Conservation (phyloP, 2,797 vertebrate genomes). For the Chelonia mydas region DNA sequence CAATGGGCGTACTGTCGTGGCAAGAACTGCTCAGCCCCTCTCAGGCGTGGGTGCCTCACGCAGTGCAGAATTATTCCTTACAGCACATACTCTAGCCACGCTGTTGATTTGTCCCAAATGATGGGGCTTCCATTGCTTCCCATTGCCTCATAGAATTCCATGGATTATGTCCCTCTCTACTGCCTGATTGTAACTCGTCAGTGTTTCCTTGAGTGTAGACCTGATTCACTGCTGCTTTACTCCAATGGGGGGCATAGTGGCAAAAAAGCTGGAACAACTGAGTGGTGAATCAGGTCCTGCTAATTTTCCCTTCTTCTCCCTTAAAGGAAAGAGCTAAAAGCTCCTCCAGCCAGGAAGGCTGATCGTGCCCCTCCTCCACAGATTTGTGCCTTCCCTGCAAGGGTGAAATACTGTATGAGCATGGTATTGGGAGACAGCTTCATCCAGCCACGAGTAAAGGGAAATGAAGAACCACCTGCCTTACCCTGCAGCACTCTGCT, state of each 20-base stretch:
- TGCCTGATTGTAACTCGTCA: not conserved
- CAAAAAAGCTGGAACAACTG: not conserved
- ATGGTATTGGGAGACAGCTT: not conserved
- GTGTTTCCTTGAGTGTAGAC: not conserved
- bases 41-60: too few relatives aligned
- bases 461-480: not conserved
- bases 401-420: not conserved
- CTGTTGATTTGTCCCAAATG: not conserved
- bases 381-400: not conserved
- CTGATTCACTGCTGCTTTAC: not conserved
- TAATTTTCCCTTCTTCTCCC: not conserved
- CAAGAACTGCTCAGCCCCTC: not conserved
- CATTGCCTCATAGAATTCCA: not conserved
- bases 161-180: not conserved
- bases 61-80: not conserved
- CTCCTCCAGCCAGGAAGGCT: accelerated
- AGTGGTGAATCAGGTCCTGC: not conserved
- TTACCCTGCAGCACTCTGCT: not conserved
- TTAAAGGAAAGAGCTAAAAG: not conserved
- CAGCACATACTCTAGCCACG: not conserved
- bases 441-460: not conserved
- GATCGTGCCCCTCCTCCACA: accelerated
- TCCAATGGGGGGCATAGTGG: not conserved
- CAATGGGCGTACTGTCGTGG: not conserved
- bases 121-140: not conserved